Evolutionary conservation across 2,888 invertebrate species (phyloP).

Genomic region (Watsonalla cultraria): DNA sequence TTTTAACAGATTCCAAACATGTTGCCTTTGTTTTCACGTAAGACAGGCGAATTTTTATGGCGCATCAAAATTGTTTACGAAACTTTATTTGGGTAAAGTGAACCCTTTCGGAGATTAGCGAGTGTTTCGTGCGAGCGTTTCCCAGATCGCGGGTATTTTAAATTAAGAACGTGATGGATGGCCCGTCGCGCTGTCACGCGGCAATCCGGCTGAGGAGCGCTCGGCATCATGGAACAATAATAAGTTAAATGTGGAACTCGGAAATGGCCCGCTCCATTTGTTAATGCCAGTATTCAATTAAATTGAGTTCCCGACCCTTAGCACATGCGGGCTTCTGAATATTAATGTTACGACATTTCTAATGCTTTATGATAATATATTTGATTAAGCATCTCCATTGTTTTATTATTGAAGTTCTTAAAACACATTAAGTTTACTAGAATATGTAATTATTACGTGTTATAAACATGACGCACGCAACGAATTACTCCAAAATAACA

Average conservation of each 20-base stretch:
- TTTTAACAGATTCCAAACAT: constrained; percentile 44
- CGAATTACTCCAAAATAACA: too few relatives aligned
- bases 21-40: constrained; percentile 38
- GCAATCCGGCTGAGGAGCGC: constrained; percentile 53
- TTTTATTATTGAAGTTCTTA: background rate
- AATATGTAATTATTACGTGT: too few relatives aligned
- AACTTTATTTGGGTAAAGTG: constrained; percentile 54
- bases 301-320: constrained; percentile 70
- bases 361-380: constrained; percentile 3
- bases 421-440: too few relatives aligned
- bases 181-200: constrained; percentile 65
- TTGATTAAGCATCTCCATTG: too few relatives aligned
- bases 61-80: constrained; percentile 49
- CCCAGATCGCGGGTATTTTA: constrained; percentile 73
- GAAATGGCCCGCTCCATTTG: constrained; percentile 71
- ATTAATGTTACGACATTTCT: constrained; percentile 55
- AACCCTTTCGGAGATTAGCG: constrained; percentile 62
- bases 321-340: constrained; percentile 61
- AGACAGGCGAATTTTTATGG: constrained; percentile 45
- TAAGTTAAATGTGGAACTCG: constrained; percentile 73
- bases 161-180: constrained; percentile 76
- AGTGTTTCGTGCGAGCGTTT: constrained; percentile 53
- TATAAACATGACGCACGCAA: too few relatives aligned
- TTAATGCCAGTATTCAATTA: constrained; percentile 77
- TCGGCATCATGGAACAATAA: constrained; percentile 68